Percentiles rank a stretch among this genome's conserved stretches.
phyloP scores from a whole-genome alignment of 2,888 invertebrate species.

The Rhagonycha fulva region DNA sequence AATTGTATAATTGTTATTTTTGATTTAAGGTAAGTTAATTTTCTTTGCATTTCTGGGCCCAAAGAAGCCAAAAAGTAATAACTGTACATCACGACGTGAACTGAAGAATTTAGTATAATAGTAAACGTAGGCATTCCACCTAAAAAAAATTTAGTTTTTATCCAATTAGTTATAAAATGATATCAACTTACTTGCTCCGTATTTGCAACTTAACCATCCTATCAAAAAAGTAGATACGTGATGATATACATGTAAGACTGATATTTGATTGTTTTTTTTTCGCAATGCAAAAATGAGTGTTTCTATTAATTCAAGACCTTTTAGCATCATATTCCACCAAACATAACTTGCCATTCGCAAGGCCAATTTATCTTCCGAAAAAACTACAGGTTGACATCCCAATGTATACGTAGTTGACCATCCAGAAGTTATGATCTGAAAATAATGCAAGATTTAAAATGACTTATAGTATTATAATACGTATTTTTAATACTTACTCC shows the following conservation, averaged over 20 bases:
- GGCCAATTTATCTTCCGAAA: slow-evolving; percentile 64
- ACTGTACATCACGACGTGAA: slow-evolving; percentile 76
- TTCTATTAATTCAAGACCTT: slow-evolving; percentile 68
- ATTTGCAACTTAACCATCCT: neutral
- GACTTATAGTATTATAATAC: no score
- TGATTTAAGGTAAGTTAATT: slow-evolving; percentile 63
- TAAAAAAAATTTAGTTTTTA: slow-evolving; percentile 44
- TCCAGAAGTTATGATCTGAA: slow-evolving; percentile 65
- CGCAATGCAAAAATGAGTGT: slow-evolving; percentile 70
- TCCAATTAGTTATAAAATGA: neutral
- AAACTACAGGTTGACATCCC: slow-evolving; percentile 73
- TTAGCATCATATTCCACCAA: slow-evolving; percentile 68
- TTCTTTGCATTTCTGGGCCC: slow-evolving; percentile 61
- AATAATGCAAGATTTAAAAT: slow-evolving; percentile 22
- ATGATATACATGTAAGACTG: slow-evolving; percentile 72
- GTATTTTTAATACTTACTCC: slow-evolving; percentile 64
- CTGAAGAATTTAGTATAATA: slow-evolving; percentile 66
- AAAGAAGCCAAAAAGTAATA: slow-evolving; percentile 72
- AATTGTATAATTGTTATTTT: slow-evolving; percentile 66
- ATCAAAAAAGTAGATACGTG: slow-evolving; percentile 60
- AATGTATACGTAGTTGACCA: slow-evolving; percentile 65
- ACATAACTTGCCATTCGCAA: slow-evolving; percentile 58
- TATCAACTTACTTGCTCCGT: neutral
- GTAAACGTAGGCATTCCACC: slow-evolving; percentile 70
- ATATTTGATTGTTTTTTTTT: slow-evolving; percentile 69